These are phyloP conservation scores for Limnephilus lunatus DNA, from an alignment of 2,888 invertebrate species.

Conservation along the genomic window DNA sequence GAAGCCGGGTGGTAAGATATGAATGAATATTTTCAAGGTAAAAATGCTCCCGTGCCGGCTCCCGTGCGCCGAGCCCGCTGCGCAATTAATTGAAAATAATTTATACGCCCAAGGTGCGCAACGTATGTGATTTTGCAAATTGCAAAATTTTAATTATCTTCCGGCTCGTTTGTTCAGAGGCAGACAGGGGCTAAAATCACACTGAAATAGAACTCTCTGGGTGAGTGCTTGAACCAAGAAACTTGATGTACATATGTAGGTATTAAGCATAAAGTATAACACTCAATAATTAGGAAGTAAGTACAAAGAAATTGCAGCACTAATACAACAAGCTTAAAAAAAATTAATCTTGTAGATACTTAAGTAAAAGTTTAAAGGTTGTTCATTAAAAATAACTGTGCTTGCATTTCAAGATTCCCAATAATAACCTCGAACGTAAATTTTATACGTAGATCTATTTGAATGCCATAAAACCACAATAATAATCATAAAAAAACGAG, in stretches of 20 bases:
- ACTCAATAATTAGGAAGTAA: too few species aligned
- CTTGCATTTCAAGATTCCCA: too few species aligned
- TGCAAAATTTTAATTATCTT: conserved; percentile 17
- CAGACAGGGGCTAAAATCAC: neutral
- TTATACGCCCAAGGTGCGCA: conserved; percentile 9
- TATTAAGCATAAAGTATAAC: neutral
- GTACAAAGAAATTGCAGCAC: too few species aligned
- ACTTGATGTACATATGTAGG: neutral
- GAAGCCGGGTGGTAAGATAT: neutral
- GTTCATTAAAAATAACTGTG: too few species aligned
- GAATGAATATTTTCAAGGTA: neutral
- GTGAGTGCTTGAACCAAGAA: neutral
- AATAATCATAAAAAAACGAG: too few species aligned
- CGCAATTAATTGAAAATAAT: neutral
- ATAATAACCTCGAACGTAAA: too few species aligned
- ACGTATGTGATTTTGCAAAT: conserved; percentile 18
- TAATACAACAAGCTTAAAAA: too few species aligned
- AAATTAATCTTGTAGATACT: too few species aligned
- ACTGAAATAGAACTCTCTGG: neutral
- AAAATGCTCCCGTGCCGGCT: neutral
- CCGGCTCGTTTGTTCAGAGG: conserved; percentile 3
- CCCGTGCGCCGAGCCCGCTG: neutral
- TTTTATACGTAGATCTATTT: too few species aligned
- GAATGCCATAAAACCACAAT: too few species aligned
- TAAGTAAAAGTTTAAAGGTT: too few species aligned